phyloP scores from a whole-genome alignment of 2,797 vertebrate species.

The Danio tinwini region DNA sequence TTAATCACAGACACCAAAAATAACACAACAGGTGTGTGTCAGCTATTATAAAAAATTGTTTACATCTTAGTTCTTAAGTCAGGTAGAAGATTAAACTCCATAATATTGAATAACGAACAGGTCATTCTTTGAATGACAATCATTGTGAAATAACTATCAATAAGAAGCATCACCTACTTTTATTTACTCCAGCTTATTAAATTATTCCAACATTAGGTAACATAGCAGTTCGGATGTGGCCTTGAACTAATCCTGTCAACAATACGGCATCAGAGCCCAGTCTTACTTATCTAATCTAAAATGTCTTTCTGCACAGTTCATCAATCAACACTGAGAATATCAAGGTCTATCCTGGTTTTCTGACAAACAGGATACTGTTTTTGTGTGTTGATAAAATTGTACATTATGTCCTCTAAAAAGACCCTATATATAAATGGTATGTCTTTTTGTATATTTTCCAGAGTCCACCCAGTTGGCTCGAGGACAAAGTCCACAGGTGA shows the following conservation, averaged over 20 bases:
- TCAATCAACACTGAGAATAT: constrained; percentile 29
- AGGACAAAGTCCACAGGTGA: no score
- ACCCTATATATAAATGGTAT: not conserved
- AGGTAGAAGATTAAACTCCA: not conserved
- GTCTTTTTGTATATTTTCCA: no score
- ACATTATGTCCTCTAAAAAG: not conserved
- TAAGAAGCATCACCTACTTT: not conserved
- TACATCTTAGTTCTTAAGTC: not conserved
- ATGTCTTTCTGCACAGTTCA: constrained; percentile 40
- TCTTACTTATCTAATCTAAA: constrained; percentile 73
- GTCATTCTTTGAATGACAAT: not conserved
- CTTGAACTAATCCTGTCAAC: constrained; percentile 69
- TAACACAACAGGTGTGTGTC: not conserved
- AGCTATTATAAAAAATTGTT: not conserved
- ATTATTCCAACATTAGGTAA: not conserved
- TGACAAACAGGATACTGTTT: constrained; percentile 19
- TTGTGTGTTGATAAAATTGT: constrained; percentile 35
- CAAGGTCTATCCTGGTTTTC: not conserved
- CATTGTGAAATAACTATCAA: not conserved
- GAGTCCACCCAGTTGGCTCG: no score
- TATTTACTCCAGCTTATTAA: not conserved
- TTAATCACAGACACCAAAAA: constrained; percentile 13
- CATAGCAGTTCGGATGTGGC: constrained; percentile 43
- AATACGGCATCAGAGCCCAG: constrained; percentile 46
- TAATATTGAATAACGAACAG: not conserved